Conservation (phyloP, 2,888 invertebrate genomes). For the Lepidocyrtoides sp. region DNA sequence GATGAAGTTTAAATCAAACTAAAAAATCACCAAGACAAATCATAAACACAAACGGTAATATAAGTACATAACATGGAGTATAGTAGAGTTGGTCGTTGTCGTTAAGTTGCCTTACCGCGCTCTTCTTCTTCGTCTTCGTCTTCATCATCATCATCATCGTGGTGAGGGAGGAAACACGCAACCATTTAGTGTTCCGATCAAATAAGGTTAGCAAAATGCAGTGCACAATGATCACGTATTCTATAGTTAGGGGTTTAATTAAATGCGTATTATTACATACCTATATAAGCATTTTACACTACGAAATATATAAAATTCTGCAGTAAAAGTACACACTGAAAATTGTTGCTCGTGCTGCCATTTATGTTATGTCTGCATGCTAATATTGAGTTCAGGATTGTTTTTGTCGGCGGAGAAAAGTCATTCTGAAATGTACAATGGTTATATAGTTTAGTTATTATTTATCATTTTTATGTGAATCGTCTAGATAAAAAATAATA, state of each 20-base stretch:
- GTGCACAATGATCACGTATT: constrained; percentile 7
- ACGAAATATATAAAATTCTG: neutral
- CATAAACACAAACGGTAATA: neutral
- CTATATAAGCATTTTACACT: neutral
- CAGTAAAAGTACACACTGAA: neutral
- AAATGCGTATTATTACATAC: neutral
- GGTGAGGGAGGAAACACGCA: constrained; percentile 10
- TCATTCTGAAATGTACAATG: constrained; percentile 26
- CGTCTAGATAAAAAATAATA: constrained; percentile 5
- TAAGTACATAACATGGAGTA: too few species aligned
- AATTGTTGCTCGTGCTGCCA: neutral
- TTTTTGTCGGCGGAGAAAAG: neutral
- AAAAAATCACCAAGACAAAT: neutral
- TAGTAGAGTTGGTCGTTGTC: constrained; percentile 7
- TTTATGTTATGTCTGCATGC: neutral
- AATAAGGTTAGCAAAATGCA: constrained; percentile 3
- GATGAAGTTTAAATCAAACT: neutral
- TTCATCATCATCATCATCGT: too few species aligned
- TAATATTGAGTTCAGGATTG: neutral
- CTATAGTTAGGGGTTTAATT: neutral
- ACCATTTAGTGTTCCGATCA: neutral
- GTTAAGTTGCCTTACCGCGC: too few species aligned
- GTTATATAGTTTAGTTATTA: too few species aligned
- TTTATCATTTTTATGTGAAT: constrained; percentile 3
- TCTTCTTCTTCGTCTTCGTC: too few species aligned